phyloP scores from a whole-genome alignment of 2,797 vertebrate genomes.

The Leptoclinus maculatus region DNA sequence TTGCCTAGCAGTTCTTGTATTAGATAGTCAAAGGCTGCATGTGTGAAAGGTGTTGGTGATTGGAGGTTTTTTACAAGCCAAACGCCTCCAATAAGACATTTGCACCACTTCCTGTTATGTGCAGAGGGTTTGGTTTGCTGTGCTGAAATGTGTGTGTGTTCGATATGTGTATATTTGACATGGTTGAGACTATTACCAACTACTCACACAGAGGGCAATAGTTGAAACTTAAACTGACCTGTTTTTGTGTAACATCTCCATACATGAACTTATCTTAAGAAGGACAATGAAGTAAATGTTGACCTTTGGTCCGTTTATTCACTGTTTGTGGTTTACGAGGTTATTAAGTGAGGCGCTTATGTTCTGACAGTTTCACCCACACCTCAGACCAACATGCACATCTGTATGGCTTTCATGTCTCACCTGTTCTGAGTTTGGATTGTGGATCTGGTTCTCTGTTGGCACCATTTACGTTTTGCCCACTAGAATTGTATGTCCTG shows the following conservation, averaged over 20 bases:
- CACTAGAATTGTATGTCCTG: background rate
- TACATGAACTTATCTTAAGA: background rate
- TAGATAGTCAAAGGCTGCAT: background rate
- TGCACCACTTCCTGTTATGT: background rate
- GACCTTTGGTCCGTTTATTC: constrained; percentile 5
- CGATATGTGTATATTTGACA: background rate
- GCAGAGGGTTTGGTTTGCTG: background rate
- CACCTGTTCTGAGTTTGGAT: constrained; percentile 41
- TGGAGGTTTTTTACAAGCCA: background rate
- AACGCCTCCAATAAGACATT: background rate
- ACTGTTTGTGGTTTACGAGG: background rate
- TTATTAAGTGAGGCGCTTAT: constrained; percentile 7
- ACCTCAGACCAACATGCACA: constrained; percentile 17
- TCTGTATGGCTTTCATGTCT: constrained; percentile 23
- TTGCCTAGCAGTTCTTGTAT: background rate
- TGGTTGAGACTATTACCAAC: background rate
- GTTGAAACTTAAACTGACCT: background rate
- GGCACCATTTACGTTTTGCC: background rate
- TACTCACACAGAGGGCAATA: background rate
- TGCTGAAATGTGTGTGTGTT: background rate
- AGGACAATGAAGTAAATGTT: background rate
- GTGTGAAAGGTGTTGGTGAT: background rate
- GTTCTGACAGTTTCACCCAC: constrained; percentile 21
- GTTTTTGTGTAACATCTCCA: background rate
- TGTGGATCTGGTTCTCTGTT: constrained; percentile 14